Evolutionary conservation across 2,888 invertebrate species (phyloP).

Genomic region (Cremastinae sp.): DNA sequence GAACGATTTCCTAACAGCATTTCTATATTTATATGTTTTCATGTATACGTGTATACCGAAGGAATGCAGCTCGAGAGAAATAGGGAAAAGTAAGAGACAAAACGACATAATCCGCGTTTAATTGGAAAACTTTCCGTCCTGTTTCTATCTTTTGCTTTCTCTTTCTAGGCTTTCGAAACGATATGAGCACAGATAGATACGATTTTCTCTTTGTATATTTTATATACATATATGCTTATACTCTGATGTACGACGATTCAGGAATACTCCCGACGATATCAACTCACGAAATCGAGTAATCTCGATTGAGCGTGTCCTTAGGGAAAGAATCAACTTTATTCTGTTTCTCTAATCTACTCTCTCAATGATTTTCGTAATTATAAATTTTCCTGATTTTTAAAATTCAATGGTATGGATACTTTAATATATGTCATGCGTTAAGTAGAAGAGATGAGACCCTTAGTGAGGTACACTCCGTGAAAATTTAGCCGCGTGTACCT

Average conservation of each 20-base stretch:
- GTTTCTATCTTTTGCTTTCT: slow-evolving; percentile 29
- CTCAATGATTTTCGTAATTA: slow-evolving; percentile 32
- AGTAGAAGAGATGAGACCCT: neutral
- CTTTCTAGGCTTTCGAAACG: slow-evolving; percentile 68
- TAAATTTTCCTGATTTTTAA: too few species aligned
- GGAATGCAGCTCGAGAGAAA: slow-evolving; percentile 33
- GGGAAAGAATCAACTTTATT: slow-evolving; percentile 32
- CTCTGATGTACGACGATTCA: slow-evolving; percentile 50
- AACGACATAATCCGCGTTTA: slow-evolving; percentile 79
- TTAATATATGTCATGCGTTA: neutral
- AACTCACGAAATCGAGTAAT: slow-evolving; percentile 59
- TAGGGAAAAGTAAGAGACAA: slow-evolving; percentile 70
- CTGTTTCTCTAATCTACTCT: slow-evolving; percentile 16
- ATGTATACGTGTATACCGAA: slow-evolving; percentile 11
- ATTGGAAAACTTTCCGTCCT: slow-evolving; percentile 78
- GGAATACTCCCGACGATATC: slow-evolving; percentile 51
- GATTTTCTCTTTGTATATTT: slow-evolving; percentile 50
- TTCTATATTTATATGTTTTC: neutral
- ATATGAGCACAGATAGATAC: slow-evolving; percentile 66
- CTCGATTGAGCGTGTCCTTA: slow-evolving; percentile 27
- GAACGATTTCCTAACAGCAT: neutral
- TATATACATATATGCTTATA: too few species aligned
- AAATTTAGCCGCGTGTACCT: too few species aligned
- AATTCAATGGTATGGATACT: slow-evolving; percentile 5
- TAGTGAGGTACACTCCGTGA: too few species aligned